phyloP scores from a whole-genome alignment of 2,888 invertebrate genomes.

The Conchocele bisecta region DNA sequence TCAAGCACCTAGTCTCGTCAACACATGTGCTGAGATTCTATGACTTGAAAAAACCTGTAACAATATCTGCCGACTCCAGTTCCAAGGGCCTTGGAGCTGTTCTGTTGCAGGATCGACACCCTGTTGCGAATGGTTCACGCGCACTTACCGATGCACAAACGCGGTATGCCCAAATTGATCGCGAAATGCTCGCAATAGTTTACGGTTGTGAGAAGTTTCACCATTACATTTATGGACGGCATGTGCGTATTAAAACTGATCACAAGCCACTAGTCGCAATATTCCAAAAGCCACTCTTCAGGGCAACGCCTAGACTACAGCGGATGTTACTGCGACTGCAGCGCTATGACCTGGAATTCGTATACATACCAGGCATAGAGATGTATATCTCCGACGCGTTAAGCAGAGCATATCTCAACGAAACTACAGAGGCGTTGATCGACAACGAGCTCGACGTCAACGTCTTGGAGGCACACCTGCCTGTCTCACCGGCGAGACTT shows the following conservation, averaged over 20 bases:
- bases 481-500: too few relatives aligned
- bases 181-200: constrained; percentile 39
- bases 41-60: constrained; percentile 24
- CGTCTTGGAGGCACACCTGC: too few relatives aligned
- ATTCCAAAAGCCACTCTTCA: constrained; percentile 22
- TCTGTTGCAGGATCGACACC: constrained; percentile 17
- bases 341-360: constrained; percentile 35
- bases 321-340: constrained; percentile 18
- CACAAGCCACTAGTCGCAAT: constrained; percentile 37
- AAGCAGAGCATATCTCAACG: constrained; percentile 17
- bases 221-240: constrained; percentile 29
- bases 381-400: constrained; percentile 37
- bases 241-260: constrained; percentile 34
- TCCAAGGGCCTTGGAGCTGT: constrained; percentile 26
- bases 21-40: constrained; percentile 26
- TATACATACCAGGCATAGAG: constrained; percentile 35
- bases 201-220: constrained; percentile 42
- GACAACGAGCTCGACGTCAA: background rate
- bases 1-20: constrained; percentile 18
- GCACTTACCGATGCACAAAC: constrained; percentile 38
- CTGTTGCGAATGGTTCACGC: constrained; percentile 30
- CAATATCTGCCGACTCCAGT: constrained; percentile 22
- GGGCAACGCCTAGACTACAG: constrained; percentile 19
- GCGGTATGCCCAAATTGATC: constrained; percentile 45
- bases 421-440: constrained; percentile 14